These are phyloP conservation scores for Noctua janthe DNA, from an alignment of 2,888 invertebrate species.

Conservation along the genomic window DNA sequence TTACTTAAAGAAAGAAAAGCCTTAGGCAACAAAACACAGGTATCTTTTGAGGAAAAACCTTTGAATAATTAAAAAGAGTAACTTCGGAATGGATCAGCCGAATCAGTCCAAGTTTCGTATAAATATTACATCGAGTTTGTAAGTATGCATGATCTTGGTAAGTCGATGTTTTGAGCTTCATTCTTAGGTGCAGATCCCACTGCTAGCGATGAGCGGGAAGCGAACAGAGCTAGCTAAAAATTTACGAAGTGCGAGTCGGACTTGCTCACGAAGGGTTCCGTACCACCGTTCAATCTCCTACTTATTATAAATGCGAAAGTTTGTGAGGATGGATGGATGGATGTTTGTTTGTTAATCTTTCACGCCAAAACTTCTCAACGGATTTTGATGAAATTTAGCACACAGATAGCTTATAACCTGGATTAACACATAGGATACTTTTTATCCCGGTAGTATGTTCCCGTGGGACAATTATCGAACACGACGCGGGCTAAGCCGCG, in stretches of 20 bases:
- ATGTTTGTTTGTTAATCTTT: too few relatives aligned
- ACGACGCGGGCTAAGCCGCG: too few relatives aligned
- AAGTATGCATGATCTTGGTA: conserved; percentile 28
- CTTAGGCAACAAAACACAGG: conserved; percentile 4
- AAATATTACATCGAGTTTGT: conserved; percentile 35
- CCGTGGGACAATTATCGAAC: too few relatives aligned
- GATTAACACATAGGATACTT: too few relatives aligned
- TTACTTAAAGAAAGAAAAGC: neutral
- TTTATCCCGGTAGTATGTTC: too few relatives aligned
- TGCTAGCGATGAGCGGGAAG: neutral
- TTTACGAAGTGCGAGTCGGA: neutral
- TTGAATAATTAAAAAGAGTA: conserved; percentile 25
- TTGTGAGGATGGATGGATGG: too few relatives aligned
- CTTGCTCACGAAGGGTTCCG: neutral
- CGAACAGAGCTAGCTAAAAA: neutral
- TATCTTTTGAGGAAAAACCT: neutral
- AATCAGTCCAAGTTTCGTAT: conserved; percentile 26
- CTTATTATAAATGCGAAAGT: too few relatives aligned
- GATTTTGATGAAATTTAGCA: too few relatives aligned
- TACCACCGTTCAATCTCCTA: too few relatives aligned
- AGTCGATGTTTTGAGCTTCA: conserved; percentile 6
- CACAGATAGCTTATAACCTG: too few relatives aligned
- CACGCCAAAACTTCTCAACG: too few relatives aligned
- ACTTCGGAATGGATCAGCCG: conserved; percentile 24
- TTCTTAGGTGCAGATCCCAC: neutral